Evolutionary conservation across 2,888 invertebrate species (phyloP).

Genomic region (Pseudococcus longispinus): DNA sequence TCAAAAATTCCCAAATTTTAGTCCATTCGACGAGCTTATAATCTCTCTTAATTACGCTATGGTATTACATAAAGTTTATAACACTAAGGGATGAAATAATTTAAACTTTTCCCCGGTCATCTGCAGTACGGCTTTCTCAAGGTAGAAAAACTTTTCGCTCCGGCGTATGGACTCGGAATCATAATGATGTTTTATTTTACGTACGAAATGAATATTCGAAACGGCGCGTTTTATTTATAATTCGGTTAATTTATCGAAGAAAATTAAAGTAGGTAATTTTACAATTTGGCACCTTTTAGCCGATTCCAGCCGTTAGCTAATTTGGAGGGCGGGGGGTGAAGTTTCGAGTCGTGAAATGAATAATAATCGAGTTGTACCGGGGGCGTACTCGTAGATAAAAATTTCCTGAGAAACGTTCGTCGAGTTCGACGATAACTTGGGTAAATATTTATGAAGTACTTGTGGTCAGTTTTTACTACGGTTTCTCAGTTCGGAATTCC

Average conservation of each 20-base stretch:
- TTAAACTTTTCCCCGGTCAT: too few species aligned
- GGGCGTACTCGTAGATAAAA: not conserved
- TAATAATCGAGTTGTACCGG: not conserved
- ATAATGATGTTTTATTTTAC: not conserved
- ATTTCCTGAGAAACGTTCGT: not conserved
- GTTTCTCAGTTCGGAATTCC: conserved; percentile 11
- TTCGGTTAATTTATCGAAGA: not conserved
- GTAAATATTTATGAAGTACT: conserved; percentile 31
- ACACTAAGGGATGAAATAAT: too few species aligned
- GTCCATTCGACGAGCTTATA: too few species aligned
- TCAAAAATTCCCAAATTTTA: too few species aligned
- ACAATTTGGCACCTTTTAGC: not conserved
- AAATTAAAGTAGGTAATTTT: not conserved
- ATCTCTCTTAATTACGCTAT: too few species aligned
- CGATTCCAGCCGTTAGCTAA: not conserved
- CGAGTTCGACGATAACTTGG: not conserved
- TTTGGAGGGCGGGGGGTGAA: not conserved
- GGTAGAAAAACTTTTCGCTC: not conserved
- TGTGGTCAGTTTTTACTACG: conserved; percentile 6
- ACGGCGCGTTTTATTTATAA: not conserved
- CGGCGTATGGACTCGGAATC: not conserved
- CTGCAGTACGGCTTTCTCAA: not conserved
- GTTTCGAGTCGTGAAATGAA: not conserved
- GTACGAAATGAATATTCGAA: not conserved
- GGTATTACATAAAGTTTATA: too few species aligned